Evolutionary conservation across 2,888 invertebrate species (phyloP).

Genomic region (Limenitis camilla): DNA sequence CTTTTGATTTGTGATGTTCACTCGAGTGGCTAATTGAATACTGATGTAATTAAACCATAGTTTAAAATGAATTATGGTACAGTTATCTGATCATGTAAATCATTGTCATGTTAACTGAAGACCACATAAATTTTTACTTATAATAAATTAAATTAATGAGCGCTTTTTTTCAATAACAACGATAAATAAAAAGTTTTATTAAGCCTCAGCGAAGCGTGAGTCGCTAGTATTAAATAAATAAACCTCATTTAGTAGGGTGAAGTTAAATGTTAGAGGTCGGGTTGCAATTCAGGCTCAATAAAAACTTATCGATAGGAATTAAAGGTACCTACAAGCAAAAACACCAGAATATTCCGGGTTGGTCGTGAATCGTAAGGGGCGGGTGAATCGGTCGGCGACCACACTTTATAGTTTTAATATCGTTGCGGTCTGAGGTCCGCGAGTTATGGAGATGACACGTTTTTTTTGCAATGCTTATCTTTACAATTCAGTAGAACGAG

Average conservation of each 20-base stretch:
- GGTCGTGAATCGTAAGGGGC: conserved; percentile 38
- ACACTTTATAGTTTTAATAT: conserved; percentile 73
- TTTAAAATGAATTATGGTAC: too few species aligned
- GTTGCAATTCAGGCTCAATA: conserved; percentile 21
- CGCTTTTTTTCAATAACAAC: too few species aligned
- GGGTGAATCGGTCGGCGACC: conserved; percentile 51
- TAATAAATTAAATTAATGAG: too few species aligned
- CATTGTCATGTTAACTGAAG: too few species aligned
- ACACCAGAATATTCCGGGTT: conserved; percentile 36
- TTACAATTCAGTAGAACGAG: conserved; percentile 28
- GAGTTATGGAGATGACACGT: conserved; percentile 53
- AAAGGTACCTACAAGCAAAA: conserved; percentile 36
- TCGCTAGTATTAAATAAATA: background rate
- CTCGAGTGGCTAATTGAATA: too few species aligned
- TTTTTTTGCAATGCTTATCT: conserved; percentile 54
- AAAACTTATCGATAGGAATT: conserved; percentile 27
- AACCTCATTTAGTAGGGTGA: conserved; percentile 14
- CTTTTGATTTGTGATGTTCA: too few species aligned
- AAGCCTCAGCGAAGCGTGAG: too few species aligned
- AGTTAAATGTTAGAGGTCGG: conserved; percentile 36
- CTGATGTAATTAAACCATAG: too few species aligned
- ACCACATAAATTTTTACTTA: too few species aligned
- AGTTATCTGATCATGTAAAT: too few species aligned
- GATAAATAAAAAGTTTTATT: too few species aligned
- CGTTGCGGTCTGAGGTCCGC: conserved; percentile 50